Evolutionary conservation across 2,113 vertebrate genomes (phyloP), one percentile per base, ranked within the genome.

Genomic region (Coryphaenoides rupestris): DNA sequence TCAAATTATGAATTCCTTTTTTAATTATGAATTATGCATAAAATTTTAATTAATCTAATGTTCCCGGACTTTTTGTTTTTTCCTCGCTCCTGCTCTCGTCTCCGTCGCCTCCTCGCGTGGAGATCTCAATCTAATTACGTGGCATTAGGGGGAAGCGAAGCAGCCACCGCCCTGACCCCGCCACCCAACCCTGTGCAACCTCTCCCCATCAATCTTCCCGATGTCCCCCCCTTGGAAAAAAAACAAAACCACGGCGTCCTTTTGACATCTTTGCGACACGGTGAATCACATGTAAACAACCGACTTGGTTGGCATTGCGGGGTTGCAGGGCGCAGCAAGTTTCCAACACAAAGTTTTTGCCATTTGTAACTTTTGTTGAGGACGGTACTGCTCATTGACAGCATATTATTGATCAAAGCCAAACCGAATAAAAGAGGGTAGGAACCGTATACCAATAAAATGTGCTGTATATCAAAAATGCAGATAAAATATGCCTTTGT

Each of bases 1-100:
- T 87, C 86, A 89, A 90, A 90, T 91, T 90, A 90, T 82, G 67
- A 87, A 91, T 89, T 91, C 89, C 83, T 89, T 90, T n/a, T 90
- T 91, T 91, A 91, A 91, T 91, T 89, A 91, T 91, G 89, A 92
- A 92, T 92, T 91, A 91, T 91, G 90, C 89, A 92, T 91, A 84
- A 59, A 91, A 89, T 91, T 90, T 91, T 91, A 91, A 92, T 92
- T 90, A 90, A 91, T 90, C 87, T 88, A 89, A 91, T 89, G 87
- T 89, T 92, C 79, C 79, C 77, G 80, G 85, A 82, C 74, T 85
- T 90, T 87, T 84, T 82, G 72, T 40, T n/a, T n/a, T 40, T 40
- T 12, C 13, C 33, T 40, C 33, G 33, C 33, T n/a, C n/a, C n/a
- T n/a, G n/a, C n/a, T n/a, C n/a, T n/a, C 33, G 9, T 40, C 33